Conservation (phyloP, 1,140 invertebrate species). For the Ceratina australensis region DNA sequence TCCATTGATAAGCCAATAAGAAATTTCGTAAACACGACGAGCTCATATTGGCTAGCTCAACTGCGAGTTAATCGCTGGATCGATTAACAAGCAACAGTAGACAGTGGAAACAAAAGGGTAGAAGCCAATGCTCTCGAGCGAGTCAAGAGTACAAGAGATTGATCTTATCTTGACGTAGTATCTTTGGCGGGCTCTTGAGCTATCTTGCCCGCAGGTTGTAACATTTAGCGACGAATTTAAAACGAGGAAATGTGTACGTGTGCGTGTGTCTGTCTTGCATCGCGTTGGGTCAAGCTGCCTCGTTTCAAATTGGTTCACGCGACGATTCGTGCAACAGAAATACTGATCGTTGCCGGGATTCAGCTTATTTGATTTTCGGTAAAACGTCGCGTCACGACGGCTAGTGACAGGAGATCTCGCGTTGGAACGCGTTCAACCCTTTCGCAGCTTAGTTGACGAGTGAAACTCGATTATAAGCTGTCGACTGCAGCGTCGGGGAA, state of each 20-base stretch:
- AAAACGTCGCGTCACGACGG: neutral
- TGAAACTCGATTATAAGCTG: too few relatives aligned
- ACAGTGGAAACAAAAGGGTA: slow-evolving; percentile 17
- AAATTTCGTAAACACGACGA: too few relatives aligned
- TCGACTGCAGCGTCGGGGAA: too few relatives aligned
- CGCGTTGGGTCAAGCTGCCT: neutral
- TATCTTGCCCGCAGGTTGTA: slow-evolving; percentile 15
- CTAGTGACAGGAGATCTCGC: neutral
- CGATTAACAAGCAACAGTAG: slow-evolving; percentile 26
- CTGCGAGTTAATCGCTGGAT: slow-evolving; percentile 6
- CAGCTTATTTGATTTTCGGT: neutral
- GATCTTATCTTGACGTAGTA: slow-evolving; percentile 27
- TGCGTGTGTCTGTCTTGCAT: neutral
- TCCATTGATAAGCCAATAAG: too few relatives aligned
- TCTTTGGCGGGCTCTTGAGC: slow-evolving; percentile 27
- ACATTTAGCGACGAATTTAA: slow-evolving; percentile 36
- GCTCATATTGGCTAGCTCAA: too few relatives aligned
- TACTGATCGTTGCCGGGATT: neutral
- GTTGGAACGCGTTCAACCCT: neutral
- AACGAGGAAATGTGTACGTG: neutral
- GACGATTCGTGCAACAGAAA: neutral
- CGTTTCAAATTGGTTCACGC: neutral
- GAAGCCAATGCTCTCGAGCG: slow-evolving; percentile 25
- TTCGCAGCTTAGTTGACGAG: too few relatives aligned
- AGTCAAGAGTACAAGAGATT: slow-evolving; percentile 31